Evolutionary conservation across 2,888 invertebrate species (phyloP), one percentile per base, ranked within the genome.

Genomic region (Troilus luridus): DNA sequence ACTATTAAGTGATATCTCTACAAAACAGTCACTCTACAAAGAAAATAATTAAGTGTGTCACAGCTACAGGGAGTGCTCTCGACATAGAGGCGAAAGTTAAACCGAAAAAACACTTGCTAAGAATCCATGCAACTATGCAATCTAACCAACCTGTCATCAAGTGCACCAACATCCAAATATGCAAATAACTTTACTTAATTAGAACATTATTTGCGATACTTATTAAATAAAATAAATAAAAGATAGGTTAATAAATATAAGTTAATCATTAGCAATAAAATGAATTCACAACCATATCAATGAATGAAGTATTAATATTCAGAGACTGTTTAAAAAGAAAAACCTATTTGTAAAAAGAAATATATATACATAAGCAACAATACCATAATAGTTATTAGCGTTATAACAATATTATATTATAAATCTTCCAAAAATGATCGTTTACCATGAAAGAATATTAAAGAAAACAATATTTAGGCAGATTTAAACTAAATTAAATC

Each of bases 81-180:
- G 0, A 41, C 72, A 17, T 77, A 41, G 0, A 85, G 85, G 21
- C 56, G 12, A 85, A 5, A 85, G 14, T 14, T 17, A 41, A 27
- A 77, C 72, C 72, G 17, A 77, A 77, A 77, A 64, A 77, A 77
- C 24, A 27, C 62, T 67, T 27, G 64, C 89, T 62, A 58, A 72
- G 10, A 90, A 90, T 91, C 64, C 92, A 92, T 90, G 91, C 88
- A 91, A 54, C 92, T 92, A 91, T 89, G 91, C 91, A 91, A 91
- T 91, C 92, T 91, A 92, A 92, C 92, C 92, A 92, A 92, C 92
- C 92, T 92, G 92, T 92, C 92, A 72, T 67, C 85, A 85, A 88
- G 58, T 27, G 90, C 62, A 89, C 58, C 77, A 27, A 88, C 67
- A 54, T 58, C 56, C 67, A 91, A 88, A 85, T 56, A 85, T 85